Base-by-base conservation (phyloP, 1,140 invertebrate species). In the Drosophila santomea region DNA sequence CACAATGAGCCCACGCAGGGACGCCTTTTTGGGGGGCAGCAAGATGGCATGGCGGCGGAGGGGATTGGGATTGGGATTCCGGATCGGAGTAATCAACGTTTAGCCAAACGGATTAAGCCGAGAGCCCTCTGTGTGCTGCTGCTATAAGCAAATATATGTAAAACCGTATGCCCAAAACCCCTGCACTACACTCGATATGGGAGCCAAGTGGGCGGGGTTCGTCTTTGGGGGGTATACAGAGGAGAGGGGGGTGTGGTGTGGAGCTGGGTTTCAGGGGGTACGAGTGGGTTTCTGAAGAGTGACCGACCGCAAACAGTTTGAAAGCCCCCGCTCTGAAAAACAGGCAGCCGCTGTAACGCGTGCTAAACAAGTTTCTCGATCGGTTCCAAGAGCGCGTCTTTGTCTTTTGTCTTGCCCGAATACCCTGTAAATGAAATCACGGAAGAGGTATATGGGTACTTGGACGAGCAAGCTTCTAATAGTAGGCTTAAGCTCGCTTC, bases 291-390 rank as follows among this genome's bases (percentile, higher is more conserved):
- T 17, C n/a, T 39, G 64, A 51, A 54, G 64, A 74, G 64, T 85
- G 83, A 82, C 83, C 75, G 66, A 80, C 80, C 84, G 68, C 83
- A 86, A 86, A 86, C 72, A 69, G 74, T 88, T 82, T 79, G 83
- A 86, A 81, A 86, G 83, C 63, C 77, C 57, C 58, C 71, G 71
- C 67, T 69, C 67, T 69, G 41, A 69, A 88, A 88, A 61, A 89
- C 84, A 89, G 84, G 84, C 84, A 88, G 84, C 84, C 84, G 84
- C 73, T 89, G 84, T 84, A 88, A 88, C 84, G 84, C 84, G 84
- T 88, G 84, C 84, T 89, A 88, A 88, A 88, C 84, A 88, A 88
- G 84, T 88, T 88, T 88, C 68, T 86, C 66, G 79, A 88, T 86
- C 84, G 63, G 66, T 71, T 78, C 74, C 75, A 60, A 77, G 72